phyloP scores from a whole-genome alignment of 2,113 vertebrate genomes.

The Brachyistius frenatus region DNA sequence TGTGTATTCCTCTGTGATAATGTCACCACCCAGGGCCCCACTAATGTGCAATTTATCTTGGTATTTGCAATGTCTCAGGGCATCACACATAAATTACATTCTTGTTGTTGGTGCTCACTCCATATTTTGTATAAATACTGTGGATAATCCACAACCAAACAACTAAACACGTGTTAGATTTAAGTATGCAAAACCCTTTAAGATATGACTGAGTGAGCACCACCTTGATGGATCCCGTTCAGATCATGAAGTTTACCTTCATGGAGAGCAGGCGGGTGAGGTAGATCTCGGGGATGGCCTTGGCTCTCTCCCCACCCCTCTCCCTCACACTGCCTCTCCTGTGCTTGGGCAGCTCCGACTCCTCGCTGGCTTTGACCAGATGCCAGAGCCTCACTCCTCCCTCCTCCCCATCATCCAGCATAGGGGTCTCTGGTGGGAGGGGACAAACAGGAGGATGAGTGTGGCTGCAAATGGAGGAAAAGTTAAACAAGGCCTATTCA shows the following conservation, averaged over 20 bases:
- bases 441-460: background rate
- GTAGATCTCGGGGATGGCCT: conserved; percentile 98
- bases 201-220: background rate
- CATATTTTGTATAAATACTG: background rate
- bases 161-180: too few relatives aligned
- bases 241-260: conserved; percentile 85
- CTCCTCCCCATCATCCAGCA: conserved; percentile 96
- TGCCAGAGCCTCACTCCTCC: conserved; percentile 97
- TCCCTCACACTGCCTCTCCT: conserved; percentile 93
- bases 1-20: too few relatives aligned
- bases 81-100: too few relatives aligned
- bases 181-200: background rate
- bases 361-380: conserved; percentile 95
- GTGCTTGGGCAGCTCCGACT: conserved; percentile 93
- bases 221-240: background rate
- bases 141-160: background rate
- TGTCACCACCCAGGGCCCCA: too few relatives aligned
- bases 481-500: too few relatives aligned
- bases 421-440: conserved; percentile 90
- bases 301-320: conserved; percentile 93
- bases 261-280: conserved; percentile 96
- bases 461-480: too few relatives aligned
- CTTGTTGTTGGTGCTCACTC: too few relatives aligned
- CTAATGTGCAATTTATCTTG: too few relatives aligned
- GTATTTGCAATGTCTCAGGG: too few relatives aligned